These are phyloP conservation scores for Smittia aterrima DNA, from an alignment of 2,888 invertebrate species.

Conservation along the genomic window DNA sequence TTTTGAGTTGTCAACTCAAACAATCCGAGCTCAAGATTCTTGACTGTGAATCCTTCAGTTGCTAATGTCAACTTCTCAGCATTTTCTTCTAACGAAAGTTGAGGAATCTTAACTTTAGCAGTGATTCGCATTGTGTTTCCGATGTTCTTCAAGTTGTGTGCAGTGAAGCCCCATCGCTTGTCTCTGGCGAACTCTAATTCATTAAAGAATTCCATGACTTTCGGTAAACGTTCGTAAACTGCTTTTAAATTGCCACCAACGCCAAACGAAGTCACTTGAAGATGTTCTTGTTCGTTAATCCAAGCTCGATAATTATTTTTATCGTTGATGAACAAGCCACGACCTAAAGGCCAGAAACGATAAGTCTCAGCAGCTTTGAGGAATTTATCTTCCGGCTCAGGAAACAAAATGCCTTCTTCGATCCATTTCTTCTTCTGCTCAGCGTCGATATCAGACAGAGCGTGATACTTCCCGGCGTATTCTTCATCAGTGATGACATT, in stretches of 20 bases:
- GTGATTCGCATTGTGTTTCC: conserved; percentile 68
- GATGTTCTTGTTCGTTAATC: conserved; percentile 70
- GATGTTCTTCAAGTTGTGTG: conserved; percentile 69
- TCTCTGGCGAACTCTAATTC: conserved; percentile 59
- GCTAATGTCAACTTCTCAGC: conserved; percentile 56
- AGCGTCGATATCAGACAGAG: conserved; percentile 59
- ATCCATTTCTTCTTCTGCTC: conserved; percentile 61
- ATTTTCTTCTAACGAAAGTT: conserved; percentile 55
- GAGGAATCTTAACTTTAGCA: conserved; percentile 65
- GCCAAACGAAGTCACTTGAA: conserved; percentile 69
- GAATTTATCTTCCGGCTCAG: conserved; percentile 60
- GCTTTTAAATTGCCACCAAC: conserved; percentile 60
- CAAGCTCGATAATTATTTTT: conserved; percentile 66
- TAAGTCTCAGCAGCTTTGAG: conserved; percentile 60
- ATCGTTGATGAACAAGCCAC: conserved; percentile 57
- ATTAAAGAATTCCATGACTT: conserved; percentile 55
- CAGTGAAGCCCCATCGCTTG: conserved; percentile 64
- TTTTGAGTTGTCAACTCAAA: conserved; percentile 64
- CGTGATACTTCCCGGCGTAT: conserved; percentile 60
- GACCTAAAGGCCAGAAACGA: conserved; percentile 67
- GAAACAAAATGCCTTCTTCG: conserved; percentile 64
- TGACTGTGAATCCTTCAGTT: conserved; percentile 59
- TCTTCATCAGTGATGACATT: conserved; percentile 56
- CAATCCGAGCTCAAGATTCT: conserved; percentile 59
- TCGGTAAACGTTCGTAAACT: conserved; percentile 59